Base-by-base conservation (phyloP, 1,140 invertebrate genomes). In the Drosophila bocqueti region DNA sequence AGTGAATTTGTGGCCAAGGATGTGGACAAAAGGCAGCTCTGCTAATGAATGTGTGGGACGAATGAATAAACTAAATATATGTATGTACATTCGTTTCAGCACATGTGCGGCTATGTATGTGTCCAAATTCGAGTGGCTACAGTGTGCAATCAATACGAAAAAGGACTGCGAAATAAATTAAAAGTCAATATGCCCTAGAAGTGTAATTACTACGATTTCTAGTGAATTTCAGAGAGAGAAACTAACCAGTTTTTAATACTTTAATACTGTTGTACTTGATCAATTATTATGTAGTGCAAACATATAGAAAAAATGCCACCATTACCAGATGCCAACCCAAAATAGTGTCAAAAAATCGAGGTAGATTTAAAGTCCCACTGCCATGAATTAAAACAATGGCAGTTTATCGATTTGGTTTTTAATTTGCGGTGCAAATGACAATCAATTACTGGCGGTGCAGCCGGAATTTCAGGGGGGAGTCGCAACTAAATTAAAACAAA, bases 1-100 rank as follows among this genome's bases (percentile, higher is more conserved):
- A 63, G 67, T 73, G 54, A 43, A 60, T 73, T 68, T 73, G 54
- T 73, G 69, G 54, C 46, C 68, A 78, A 62, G 65, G 34, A 61
- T 63, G 54, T 52, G 54, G 67, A 78, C 49, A 57, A 78, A 59
- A 76, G 62, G 24, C 42, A 24, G 49, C 6, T 36, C 38, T 47
- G 31, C 49, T 60, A 61, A 77, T 69, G 64, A 68, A 61, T 34
- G 74, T 63, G 71, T 60, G 42, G 57, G 36, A 57, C 36, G 36
- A 57, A 57, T 57, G 54, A 57, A 57, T 57, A 57, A 57, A 40
- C 42, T 31, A 43, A 60, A 43, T 16, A 31, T 21, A 58, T 34
- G 8, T 24, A 34, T 34, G 8, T 24, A 34, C 8, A 9, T 31
- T 9, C 11, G 9, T 46, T 66, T 43, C 57, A 46, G 9, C 36